Percentiles rank a stretch among this genome's conserved stretches.
Conservation (phyloP, 2,113 vertebrate genomes). For the Nothobranchius kuhntae region DNA sequence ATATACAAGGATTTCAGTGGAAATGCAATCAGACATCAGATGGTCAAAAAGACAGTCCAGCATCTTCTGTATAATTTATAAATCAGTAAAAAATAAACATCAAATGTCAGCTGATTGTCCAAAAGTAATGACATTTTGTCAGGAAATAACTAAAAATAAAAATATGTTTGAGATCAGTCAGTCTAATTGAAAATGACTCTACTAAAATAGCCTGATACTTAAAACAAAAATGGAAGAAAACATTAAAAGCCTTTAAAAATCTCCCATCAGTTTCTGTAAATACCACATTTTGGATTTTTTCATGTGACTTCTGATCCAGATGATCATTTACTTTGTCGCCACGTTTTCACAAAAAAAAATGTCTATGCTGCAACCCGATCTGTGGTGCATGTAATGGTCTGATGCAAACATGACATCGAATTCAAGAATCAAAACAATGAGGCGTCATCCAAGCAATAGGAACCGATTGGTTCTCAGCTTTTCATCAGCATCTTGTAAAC, state of each 20-base stretch:
- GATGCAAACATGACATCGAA: not conserved
- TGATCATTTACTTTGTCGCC: not conserved
- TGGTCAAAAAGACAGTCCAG: slow-evolving; percentile 57
- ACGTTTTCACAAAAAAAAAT: not conserved
- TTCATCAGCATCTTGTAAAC: not conserved
- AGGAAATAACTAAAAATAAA: not conserved
- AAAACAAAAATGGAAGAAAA: too few species aligned
- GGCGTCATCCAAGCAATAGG: not conserved
- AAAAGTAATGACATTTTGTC: too few species aligned
- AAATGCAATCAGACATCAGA: slow-evolving; percentile 68
- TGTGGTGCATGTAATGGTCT: not conserved
- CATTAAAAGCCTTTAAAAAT: too few species aligned
- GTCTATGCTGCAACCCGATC: not conserved
- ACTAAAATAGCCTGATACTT: too few species aligned
- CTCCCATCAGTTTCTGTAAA: not conserved
- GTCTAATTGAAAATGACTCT: too few species aligned
- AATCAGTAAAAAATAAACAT: not conserved
- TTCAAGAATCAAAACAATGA: not conserved
- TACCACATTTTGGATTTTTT: not conserved
- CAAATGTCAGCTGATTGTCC: too few species aligned
- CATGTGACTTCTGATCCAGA: not conserved
- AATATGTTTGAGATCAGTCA: too few species aligned
- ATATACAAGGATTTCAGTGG: slow-evolving; percentile 66
- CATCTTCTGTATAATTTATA: slow-evolving; percentile 56
- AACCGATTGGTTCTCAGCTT: not conserved